These are phyloP conservation scores for Beris morrisii DNA, from an alignment of 2,888 invertebrate species.

Conservation along the genomic window DNA sequence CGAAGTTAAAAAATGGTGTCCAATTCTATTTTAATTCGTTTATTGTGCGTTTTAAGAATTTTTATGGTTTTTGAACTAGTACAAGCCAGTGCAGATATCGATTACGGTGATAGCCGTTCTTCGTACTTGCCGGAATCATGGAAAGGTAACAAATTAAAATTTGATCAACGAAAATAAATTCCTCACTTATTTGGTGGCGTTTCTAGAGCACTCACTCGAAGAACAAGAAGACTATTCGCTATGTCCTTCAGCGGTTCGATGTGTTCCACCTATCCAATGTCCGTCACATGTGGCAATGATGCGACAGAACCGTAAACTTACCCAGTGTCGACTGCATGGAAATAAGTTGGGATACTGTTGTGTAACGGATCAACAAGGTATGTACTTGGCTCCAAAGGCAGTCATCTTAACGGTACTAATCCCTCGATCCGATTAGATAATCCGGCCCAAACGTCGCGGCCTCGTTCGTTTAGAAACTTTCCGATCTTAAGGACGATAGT, in stretches of 20 bases:
- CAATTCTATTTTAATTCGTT: slow-evolving; percentile 19
- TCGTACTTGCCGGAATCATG: neutral
- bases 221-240: slow-evolving; percentile 46
- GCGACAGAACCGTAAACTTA: slow-evolving; percentile 50
- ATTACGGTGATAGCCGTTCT: too few relatives aligned
- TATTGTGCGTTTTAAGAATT: slow-evolving; percentile 1
- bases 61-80: neutral
- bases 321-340: slow-evolving; percentile 59
- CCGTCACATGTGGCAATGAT: slow-evolving; percentile 62
- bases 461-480: neutral
- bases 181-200: neutral
- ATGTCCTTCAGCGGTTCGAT: slow-evolving; percentile 59
- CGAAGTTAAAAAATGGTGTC: slow-evolving; percentile 1
- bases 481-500: slow-evolving; percentile 41
- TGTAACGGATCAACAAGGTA: slow-evolving; percentile 60
- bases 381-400: neutral
- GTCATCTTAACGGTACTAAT: neutral
- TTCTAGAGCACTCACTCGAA: neutral
- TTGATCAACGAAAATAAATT: neutral
- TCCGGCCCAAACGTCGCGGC: slow-evolving; percentile 23
- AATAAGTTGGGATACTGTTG: slow-evolving; percentile 65
- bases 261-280: slow-evolving; percentile 68
- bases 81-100: neutral
- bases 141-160: neutral
- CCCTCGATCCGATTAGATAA: neutral